Percentiles rank a stretch among this genome's conserved stretches.
These are phyloP conservation scores for Dryoscopus gambensis DNA, from an alignment of 2,113 vertebrate species.

Conservation along the genomic window DNA sequence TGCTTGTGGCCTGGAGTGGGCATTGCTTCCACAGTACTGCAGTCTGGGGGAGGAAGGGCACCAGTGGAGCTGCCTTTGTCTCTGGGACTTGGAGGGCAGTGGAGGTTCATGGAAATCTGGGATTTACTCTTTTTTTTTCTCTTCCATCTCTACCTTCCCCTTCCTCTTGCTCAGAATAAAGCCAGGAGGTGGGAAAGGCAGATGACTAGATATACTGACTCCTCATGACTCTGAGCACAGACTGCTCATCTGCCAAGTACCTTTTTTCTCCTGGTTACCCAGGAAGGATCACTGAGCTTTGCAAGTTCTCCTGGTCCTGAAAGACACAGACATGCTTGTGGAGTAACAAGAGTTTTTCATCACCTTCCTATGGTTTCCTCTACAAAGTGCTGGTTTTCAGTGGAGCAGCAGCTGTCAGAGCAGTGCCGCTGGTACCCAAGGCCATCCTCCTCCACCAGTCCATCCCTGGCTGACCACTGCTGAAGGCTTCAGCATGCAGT, in stretches of 20 bases:
- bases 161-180: not conserved
- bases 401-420: not conserved
- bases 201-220: not conserved
- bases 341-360: not conserved
- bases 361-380: not conserved
- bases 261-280: not conserved
- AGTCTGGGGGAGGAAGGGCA: not conserved
- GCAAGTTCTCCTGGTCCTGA: not conserved
- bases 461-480: too few relatives aligned
- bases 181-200: not conserved
- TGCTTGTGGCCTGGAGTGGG: not conserved
- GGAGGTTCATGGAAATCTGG: not conserved
- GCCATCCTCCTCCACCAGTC: not conserved
- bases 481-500: accelerated
- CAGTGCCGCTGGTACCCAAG: not conserved
- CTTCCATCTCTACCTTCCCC: not conserved
- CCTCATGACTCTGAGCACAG: not conserved
- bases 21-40: not conserved
- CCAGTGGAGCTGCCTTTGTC: accelerated
- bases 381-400: not conserved
- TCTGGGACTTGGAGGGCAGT: not conserved
- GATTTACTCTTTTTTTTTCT: not conserved
- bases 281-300: not conserved
- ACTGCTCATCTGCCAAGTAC: not conserved
- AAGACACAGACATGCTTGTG: not conserved